Conservation (phyloP, 2,113 vertebrate species). For the Rana temporaria region DNA sequence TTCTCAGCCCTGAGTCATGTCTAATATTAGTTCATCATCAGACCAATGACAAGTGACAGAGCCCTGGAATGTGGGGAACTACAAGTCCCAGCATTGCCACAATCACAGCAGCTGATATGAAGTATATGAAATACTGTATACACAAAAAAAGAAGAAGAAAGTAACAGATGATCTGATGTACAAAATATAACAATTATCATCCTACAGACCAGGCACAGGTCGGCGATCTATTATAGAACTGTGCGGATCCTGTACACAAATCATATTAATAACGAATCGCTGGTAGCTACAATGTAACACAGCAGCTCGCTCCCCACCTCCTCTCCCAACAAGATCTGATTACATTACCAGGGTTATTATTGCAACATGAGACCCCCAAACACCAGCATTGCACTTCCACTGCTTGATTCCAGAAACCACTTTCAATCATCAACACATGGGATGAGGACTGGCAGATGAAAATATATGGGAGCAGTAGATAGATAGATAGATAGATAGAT, state of each 20-base stretch:
- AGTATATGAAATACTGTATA: no score
- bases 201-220: no score
- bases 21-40: background rate
- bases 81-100: no score
- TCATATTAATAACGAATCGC: background rate
- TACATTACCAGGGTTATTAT: slow-evolving; percentile 21
- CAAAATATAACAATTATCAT: no score
- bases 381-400: slow-evolving; percentile 30
- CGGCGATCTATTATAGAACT: no score
- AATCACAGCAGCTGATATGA: no score
- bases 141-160: no score
- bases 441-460: background rate
- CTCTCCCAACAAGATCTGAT: slow-evolving; percentile 8
- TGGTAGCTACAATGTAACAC: background rate
- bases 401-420: background rate
- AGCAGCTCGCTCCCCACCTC: background rate
- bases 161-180: no score
- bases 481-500: slow-evolving; percentile 39
- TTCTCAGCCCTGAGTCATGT: background rate
- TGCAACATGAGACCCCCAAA: slow-evolving; percentile 19
- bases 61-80: no score
- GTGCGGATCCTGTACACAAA: no score
- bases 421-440: slow-evolving; percentile 17
- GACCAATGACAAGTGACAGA: no score
- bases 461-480: background rate